A percentile compares a stretch with the other conserved stretches of the same genome.
Conservation (phyloP, 37 sponge, comb jelly and placozoan species). For the Diacarnus erythraeanus region DNA sequence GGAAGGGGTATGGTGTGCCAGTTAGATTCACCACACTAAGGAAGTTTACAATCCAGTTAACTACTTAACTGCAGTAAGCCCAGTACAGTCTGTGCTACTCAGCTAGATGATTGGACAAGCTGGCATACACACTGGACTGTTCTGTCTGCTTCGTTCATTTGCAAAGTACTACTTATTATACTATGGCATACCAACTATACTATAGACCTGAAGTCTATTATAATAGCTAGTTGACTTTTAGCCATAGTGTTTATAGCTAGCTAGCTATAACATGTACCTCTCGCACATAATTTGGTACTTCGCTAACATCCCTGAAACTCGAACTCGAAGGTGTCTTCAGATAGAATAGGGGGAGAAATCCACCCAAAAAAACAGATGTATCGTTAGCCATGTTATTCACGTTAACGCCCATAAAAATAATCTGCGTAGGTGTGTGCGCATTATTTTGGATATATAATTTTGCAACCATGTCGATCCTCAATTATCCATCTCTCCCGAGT, state of each 20-base stretch:
- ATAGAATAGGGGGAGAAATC: constrained; percentile 70
- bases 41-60: too few species aligned
- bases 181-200: neutral
- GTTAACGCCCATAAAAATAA: too few species aligned
- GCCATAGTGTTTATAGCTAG: neutral
- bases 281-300: constrained; percentile 83
- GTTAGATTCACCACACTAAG: too few species aligned
- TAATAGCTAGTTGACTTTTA: neutral
- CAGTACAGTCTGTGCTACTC: too few species aligned
- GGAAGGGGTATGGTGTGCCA: too few species aligned
- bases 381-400: too few species aligned
- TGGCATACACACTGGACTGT: neutral
- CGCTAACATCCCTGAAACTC: constrained; percentile 42
- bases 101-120: too few species aligned
- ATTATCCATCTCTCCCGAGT: too few species aligned
- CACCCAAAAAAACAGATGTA: neutral
- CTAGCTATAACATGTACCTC: constrained; percentile 28
- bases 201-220: neutral
- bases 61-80: too few species aligned
- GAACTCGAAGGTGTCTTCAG: constrained; percentile 69
- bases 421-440: too few species aligned
- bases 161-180: neutral
- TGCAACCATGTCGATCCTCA: too few species aligned
- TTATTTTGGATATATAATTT: too few species aligned
- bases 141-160: neutral